Evolutionary conservation across 2,113 vertebrate genomes (phyloP), one percentile per base, ranked within the genome.

Genomic region (Poeciliopsis prolifica): DNA sequence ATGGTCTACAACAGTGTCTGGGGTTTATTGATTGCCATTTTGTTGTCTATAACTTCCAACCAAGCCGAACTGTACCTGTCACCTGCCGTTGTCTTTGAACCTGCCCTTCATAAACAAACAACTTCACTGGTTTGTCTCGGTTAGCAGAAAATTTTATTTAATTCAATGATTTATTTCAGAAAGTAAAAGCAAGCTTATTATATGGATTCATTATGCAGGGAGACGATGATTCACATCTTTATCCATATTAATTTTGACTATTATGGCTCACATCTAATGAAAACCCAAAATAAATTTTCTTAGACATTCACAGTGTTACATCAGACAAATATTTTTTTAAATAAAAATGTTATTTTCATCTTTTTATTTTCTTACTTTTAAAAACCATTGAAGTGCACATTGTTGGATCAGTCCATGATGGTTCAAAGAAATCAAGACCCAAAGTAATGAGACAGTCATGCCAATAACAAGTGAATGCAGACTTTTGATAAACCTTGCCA

Each of bases 21-120:
- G 65, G 10, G 64, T 79, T 79, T 78, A 84, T 89, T 65, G 72
- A 87, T 85, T 74, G 26, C 58, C 68, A 69, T 77, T 70, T 78
- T 74, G 73, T n/a, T 10, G 4, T 74, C 68, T 71, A 67, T 71
- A 67, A 37, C 31, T 42, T 63, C 62, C 61, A 61, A 72, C 74
- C 37, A 79, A 74, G 75, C n/a, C 3, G 1, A 40, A 22, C 26
- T 37, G 2, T 1, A 64, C 68, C 37, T 86, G 81, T 70, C 44
- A 78, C 31, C 68, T 61, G 63, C 70, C 31, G 61, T 72, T 75
- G 17, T 69, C 70, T 71, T 66, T n/a, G 78, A 63, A 78, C 60
- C 42, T n/a, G 67, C 65, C 48, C 28, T 71, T 70, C 72, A 63
- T 64, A 67, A 80, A 84, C 64, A 80, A 13, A 42, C 9, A 58